Evolutionary conservation across 2,797 vertebrate species (phyloP), one percentile per base, ranked within the genome.

Genomic region (Clamator glandarius): DNA sequence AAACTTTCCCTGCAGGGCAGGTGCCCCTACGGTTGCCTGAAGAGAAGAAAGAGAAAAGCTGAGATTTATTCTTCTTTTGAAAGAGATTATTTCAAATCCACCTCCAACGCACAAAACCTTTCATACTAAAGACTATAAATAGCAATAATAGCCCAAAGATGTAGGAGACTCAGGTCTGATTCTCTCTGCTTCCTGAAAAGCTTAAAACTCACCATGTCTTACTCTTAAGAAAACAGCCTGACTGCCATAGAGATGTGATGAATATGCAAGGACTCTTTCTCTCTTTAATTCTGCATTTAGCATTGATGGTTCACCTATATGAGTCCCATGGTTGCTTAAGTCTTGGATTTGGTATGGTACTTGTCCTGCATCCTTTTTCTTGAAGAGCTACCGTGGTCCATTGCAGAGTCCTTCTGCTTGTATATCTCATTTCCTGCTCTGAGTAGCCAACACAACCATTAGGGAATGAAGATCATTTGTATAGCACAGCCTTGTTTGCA

Each of bases 231-330:
- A 76, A 80, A 55, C 24, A 87, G 33, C 46, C 52, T 36, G 42
- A 23, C 83, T 8, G 2, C 61, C 8, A 1, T 6, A 36, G 26
- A 25, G 21, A 11, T 41, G 20, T 21, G 24, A 16, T 14, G 25
- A 15, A 57, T 41, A 31, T 68, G 61, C 50, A 68, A 31, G 33
- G 41, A 29, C 46, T 70, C 58, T 54, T 11, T 36, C 28, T 67
- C n/a, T 33, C 50, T 42, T 72, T 59, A 41, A 35, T 77, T 69
- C 67, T 64, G 8, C 39, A 4, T 48, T 72, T 48, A 17, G 29
- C n/a, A 54, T 39, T 0, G 0, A 8, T 12, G 18, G 26, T 50
- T 74, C 55, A 68, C 19, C 64, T 29, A 2, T 1, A 0, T 54
- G 39, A 42, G 6, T 28, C 51, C 28, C 24, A 9, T 3, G n/a